Evolutionary conservation across 2,888 invertebrate species (phyloP).

Genomic region (Tineola bisselliella): DNA sequence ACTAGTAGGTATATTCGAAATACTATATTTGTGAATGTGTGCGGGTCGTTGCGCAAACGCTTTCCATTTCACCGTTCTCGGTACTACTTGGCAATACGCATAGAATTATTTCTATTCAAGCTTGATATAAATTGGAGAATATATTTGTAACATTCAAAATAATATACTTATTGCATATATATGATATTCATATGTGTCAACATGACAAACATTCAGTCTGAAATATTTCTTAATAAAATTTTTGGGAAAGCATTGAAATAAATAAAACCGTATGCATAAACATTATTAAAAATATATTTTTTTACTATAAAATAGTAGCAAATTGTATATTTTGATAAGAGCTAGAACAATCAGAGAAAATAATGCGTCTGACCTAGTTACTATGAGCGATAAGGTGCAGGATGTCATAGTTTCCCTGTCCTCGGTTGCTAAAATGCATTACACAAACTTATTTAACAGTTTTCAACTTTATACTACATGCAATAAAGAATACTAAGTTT

Average conservation of each 20-base stretch:
- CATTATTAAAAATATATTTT: neutral
- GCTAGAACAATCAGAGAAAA: constrained; percentile 39
- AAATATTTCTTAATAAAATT: too few relatives aligned
- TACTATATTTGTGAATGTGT: neutral
- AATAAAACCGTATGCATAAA: too few relatives aligned
- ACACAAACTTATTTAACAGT: neutral
- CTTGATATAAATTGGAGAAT: too few relatives aligned
- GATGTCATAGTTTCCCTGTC: constrained; percentile 53
- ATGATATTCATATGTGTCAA: too few relatives aligned
- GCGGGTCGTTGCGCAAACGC: constrained; percentile 53
- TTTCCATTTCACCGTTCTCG: constrained; percentile 19
- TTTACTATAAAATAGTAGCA: constrained; percentile 27
- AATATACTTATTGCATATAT: too few relatives aligned
- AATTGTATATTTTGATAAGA: constrained; percentile 19
- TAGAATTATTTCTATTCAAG: neutral
- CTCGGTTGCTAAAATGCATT: neutral
- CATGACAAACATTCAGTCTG: too few relatives aligned
- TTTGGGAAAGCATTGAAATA: too few relatives aligned
- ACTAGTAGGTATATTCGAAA: too few relatives aligned
- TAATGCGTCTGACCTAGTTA: constrained; percentile 52
- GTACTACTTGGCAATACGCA: neutral
- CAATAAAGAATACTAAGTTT: neutral
- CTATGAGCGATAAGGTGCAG: constrained; percentile 45
- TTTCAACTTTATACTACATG: neutral
- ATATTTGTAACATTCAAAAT: too few relatives aligned